Evolutionary conservation across 2,113 vertebrate genomes (phyloP).

Genomic region (Halcyon malimbica): DNA sequence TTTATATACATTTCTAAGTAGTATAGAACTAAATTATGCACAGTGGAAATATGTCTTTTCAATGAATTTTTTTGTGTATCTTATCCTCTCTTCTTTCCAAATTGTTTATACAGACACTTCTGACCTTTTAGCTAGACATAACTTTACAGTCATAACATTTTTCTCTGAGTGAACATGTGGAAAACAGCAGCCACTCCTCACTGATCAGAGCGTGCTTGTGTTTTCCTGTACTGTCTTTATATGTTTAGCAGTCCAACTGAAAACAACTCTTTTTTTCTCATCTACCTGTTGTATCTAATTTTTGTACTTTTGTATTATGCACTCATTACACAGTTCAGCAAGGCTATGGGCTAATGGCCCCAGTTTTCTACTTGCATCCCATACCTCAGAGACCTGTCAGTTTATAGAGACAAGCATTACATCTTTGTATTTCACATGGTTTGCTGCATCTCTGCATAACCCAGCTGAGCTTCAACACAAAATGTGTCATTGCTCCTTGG

Average conservation of each 20-base stretch:
- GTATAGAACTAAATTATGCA: background rate
- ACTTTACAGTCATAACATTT: background rate
- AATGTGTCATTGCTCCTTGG: background rate
- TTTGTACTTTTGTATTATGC: background rate
- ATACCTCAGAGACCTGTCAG: background rate
- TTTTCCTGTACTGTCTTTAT: background rate
- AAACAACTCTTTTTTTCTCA: background rate
- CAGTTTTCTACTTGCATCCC: background rate
- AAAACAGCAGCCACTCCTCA: background rate
- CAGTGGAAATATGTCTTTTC: background rate
- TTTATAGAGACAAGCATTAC: background rate
- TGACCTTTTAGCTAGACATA: background rate
- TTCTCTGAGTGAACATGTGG: background rate
- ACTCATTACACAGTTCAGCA: background rate
- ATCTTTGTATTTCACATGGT: background rate
- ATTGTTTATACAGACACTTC: background rate
- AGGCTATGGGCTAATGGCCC: accelerated
- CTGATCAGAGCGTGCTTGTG: background rate
- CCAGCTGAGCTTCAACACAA: background rate
- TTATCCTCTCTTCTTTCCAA: background rate
- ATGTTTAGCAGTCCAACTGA: background rate
- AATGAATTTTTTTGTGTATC: background rate
- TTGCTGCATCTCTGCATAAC: background rate
- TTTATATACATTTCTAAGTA: background rate
- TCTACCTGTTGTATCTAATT: background rate